phyloP scores from a whole-genome alignment of 1,140 invertebrate genomes.

The Drosophila kanapiae region DNA sequence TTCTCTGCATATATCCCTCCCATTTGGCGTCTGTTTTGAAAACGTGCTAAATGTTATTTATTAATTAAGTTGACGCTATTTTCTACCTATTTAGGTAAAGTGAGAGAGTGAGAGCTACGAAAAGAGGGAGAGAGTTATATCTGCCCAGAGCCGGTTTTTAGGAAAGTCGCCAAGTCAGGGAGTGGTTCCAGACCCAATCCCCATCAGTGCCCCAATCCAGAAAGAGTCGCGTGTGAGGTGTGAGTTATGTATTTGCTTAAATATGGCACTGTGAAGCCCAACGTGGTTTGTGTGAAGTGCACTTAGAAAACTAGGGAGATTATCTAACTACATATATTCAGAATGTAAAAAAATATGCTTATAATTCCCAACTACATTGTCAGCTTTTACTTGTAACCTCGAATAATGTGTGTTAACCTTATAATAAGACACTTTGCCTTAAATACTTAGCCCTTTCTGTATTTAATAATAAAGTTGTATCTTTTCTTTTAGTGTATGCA shows the following conservation, averaged over 20 bases:
- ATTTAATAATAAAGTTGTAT: not conserved
- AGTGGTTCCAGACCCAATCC: slow-evolving; percentile 50
- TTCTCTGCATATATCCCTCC: not conserved
- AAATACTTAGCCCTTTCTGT: fast-evolving
- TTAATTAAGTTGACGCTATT: slow-evolving; percentile 82
- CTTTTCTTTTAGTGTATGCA: slow-evolving; percentile 9
- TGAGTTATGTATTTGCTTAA: slow-evolving; percentile 53
- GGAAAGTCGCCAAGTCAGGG: slow-evolving; percentile 60
- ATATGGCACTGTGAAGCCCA: slow-evolving; percentile 58
- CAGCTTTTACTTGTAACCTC: no score
- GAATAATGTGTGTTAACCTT: no score
- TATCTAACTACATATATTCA: not conserved
- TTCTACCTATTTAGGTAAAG: slow-evolving; percentile 64
- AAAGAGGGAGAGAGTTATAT: slow-evolving; percentile 31
- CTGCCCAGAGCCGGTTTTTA: slow-evolving; percentile 49
- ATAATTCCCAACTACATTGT: no score
- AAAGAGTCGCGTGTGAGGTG: slow-evolving; percentile 57
- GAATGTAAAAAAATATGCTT: not conserved
- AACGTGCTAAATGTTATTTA: slow-evolving; percentile 82
- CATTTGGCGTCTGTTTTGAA: slow-evolving; percentile 24
- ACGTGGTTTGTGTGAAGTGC: slow-evolving; percentile 16
- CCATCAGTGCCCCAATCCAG: slow-evolving; percentile 5
- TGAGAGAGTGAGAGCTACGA: not conserved
- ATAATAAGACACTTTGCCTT: no score
- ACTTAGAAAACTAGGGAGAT: not conserved